Conservation (phyloP, 2,797 vertebrate genomes). For the Pteropus rufus region DNA sequence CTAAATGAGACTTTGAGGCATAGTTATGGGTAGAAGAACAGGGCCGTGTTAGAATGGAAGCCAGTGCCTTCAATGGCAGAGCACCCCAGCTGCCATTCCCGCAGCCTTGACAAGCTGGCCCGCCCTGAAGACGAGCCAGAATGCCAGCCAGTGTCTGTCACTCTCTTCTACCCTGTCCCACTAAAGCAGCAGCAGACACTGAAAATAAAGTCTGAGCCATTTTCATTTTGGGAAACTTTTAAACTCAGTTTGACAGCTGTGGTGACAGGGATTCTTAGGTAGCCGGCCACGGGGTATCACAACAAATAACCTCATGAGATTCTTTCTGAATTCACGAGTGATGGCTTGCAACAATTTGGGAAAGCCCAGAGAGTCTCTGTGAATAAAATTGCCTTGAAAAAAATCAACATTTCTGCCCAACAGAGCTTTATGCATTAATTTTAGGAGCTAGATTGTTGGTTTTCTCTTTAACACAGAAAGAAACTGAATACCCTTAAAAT, state of each 20-base stretch:
- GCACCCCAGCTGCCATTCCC: no score
- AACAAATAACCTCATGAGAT: background rate
- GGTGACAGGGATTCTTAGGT: background rate
- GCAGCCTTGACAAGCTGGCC: background rate
- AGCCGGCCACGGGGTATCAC: background rate
- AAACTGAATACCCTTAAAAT: conserved; percentile 68
- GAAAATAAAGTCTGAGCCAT: background rate
- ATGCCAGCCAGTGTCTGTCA: background rate
- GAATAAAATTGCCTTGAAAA: conserved; percentile 17
- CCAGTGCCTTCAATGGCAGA: background rate
- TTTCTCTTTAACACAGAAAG: conserved; percentile 21
- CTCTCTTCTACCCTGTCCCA: background rate
- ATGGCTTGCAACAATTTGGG: background rate
- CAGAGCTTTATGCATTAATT: conserved; percentile 71
- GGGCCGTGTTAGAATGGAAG: background rate
- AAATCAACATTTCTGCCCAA: conserved; percentile 51
- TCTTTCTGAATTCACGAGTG: background rate
- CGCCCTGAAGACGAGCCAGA: background rate
- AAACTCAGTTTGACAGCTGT: background rate
- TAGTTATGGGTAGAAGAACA: background rate
- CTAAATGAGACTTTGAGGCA: background rate
- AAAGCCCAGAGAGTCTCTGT: background rate
- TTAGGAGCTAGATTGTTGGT: conserved; percentile 38
- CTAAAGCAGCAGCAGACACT: background rate
- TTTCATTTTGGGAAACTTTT: background rate